Percentiles rank a stretch among this genome's conserved stretches.
Evolutionary conservation across 2,113 vertebrate genomes (phyloP).

Genomic region (Catharus minimus): DNA sequence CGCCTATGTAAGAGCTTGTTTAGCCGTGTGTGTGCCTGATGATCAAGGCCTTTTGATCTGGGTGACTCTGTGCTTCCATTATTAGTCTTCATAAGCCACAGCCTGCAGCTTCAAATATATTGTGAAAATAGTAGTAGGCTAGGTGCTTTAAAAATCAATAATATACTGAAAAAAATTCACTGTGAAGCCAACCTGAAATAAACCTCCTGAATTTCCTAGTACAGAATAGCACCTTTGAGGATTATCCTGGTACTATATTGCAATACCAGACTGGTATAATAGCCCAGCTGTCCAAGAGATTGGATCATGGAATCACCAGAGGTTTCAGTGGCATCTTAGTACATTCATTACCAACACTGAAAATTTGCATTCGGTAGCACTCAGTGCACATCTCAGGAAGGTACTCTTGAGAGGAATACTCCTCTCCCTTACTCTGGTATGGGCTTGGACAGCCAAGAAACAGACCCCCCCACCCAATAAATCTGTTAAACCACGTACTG

Average conservation of each 20-base stretch:
- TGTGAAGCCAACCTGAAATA: background rate
- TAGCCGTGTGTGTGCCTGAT: background rate
- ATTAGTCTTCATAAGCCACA: background rate
- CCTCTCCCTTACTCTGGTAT: background rate
- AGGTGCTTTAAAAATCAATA: background rate
- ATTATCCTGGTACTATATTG: background rate
- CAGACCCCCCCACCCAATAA: background rate
- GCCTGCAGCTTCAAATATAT: background rate
- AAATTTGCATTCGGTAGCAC: background rate
- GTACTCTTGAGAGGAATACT: background rate
- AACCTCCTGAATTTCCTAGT: background rate
- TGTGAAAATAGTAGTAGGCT: background rate
- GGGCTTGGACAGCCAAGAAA: background rate
- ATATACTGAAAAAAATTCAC: background rate
- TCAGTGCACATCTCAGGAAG: fast-evolving
- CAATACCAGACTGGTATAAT: background rate
- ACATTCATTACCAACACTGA: background rate
- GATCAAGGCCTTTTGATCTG: background rate
- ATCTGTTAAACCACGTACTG: background rate
- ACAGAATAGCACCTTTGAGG: background rate
- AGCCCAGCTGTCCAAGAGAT: background rate
- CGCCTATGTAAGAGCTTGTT: background rate
- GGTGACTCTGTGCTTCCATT: background rate
- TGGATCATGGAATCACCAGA: background rate
- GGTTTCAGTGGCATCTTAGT: background rate